These are phyloP conservation scores for Gryon sp. DNA, from an alignment of 1,140 invertebrate species.

Conservation along the genomic window DNA sequence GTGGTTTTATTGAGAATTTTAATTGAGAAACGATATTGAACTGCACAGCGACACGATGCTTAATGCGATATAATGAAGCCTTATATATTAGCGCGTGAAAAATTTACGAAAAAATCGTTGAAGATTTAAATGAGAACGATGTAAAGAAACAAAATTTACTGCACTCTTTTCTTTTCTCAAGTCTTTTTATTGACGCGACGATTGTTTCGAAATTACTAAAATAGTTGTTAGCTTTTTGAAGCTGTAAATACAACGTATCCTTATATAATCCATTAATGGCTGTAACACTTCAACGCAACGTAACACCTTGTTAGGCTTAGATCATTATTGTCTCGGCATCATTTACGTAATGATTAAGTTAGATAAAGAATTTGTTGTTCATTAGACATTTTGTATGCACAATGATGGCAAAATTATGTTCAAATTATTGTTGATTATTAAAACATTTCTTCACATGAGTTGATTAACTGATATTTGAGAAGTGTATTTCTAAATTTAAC, in stretches of 20 bases:
- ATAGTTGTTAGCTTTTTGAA: slow-evolving; percentile 35
- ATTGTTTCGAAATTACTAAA: slow-evolving; percentile 35
- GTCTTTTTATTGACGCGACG: not conserved
- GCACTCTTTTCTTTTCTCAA: too few relatives aligned
- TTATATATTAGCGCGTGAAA: slow-evolving; percentile 23
- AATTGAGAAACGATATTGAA: slow-evolving; percentile 49
- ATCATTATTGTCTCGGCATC: slow-evolving; percentile 22
- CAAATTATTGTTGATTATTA: too few relatives aligned
- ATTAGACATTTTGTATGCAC: not conserved
- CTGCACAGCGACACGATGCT: not conserved
- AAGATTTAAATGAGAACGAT: slow-evolving; percentile 20
- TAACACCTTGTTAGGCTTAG: slow-evolving; percentile 42
- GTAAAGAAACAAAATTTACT: too few relatives aligned
- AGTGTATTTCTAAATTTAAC: too few relatives aligned
- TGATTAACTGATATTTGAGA: too few relatives aligned
- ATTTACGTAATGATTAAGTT: slow-evolving; percentile 16
- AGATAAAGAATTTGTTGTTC: slow-evolving; percentile 16
- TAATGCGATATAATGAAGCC: slow-evolving; percentile 36
- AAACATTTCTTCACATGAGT: too few relatives aligned
- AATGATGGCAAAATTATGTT: too few relatives aligned
- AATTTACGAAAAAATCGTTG: not conserved
- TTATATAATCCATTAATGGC: slow-evolving; percentile 37
- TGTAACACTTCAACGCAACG: slow-evolving; percentile 22
- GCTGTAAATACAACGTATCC: slow-evolving; percentile 7
- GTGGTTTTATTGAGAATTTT: slow-evolving; percentile 48